A percentile compares a stretch with the other conserved stretches of the same genome.
phyloP scores from a whole-genome alignment of 2,888 invertebrate genomes.

The Phania funesta region DNA sequence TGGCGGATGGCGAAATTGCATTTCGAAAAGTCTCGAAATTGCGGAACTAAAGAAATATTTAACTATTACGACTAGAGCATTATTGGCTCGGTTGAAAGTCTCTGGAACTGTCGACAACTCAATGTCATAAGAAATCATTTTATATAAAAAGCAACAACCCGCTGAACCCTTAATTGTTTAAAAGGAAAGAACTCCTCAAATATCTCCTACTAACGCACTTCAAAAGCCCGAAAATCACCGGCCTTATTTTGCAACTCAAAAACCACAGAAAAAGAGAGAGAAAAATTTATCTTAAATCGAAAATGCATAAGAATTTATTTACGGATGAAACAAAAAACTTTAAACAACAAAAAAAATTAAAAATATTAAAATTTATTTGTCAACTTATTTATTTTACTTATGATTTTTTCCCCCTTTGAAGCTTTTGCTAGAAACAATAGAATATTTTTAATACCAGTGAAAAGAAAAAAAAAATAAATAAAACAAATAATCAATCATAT shows the following conservation, averaged over 20 bases:
- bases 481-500: not conserved
- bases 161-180: not conserved
- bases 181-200: not conserved
- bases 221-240: conserved; percentile 72
- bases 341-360: not conserved
- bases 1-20: too few relatives aligned
- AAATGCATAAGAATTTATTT: conserved; percentile 62
- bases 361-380: conserved; percentile 20
- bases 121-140: not conserved
- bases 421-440: not conserved
- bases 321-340: not conserved
- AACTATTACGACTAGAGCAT: too few relatives aligned
- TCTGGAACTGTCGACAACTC: too few relatives aligned
- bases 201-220: not conserved
- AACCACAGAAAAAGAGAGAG: conserved; percentile 17
- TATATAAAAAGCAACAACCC: not conserved
- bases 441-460: not conserved
- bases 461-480: not conserved
- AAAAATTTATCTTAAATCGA: conserved; percentile 33
- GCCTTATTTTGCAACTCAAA: conserved; percentile 76
- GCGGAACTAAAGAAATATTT: too few relatives aligned
- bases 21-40: too few relatives aligned
- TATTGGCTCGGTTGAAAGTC: too few relatives aligned
- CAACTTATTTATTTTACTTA: conserved; percentile 8
- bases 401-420: not conserved